Evolutionary conservation across 2,113 vertebrate genomes (phyloP).

Genomic region (Takifugu bimaculatus): DNA sequence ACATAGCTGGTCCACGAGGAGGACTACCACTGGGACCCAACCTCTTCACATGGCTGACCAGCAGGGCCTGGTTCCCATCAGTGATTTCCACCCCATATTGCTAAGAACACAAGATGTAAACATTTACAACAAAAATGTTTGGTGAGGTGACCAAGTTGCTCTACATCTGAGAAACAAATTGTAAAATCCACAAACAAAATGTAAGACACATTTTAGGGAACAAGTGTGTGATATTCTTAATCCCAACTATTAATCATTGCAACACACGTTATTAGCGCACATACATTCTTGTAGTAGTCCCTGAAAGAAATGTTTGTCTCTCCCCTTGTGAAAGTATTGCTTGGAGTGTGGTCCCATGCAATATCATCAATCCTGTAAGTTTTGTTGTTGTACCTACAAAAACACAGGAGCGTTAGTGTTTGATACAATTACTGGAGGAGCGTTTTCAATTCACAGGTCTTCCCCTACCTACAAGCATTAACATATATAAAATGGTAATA

Average conservation of each 20-base stretch:
- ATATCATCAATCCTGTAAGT: conserved; percentile 93
- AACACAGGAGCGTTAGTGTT: neutral
- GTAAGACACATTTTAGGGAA: too few relatives aligned
- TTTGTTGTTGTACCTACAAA: conserved; percentile 90
- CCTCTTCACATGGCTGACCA: conserved; percentile 82
- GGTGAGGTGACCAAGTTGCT: neutral
- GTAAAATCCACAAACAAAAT: too few relatives aligned
- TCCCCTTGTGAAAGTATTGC: conserved; percentile 82
- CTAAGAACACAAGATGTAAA: conserved; percentile 56
- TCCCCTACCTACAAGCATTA: too few relatives aligned
- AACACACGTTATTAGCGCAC: conserved; percentile 1
- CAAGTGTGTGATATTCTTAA: too few relatives aligned
- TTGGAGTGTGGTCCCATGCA: conserved; percentile 87
- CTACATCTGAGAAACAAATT: neutral
- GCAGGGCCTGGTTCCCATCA: conserved; percentile 83
- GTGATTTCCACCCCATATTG: conserved; percentile 86
- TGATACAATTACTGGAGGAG: neutral
- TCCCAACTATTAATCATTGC: too few relatives aligned
- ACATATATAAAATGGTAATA: too few relatives aligned
- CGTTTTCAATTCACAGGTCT: neutral
- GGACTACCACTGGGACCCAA: conserved; percentile 61
- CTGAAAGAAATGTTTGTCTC: conserved; percentile 82
- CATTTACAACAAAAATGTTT: too few relatives aligned
- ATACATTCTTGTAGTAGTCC: conserved; percentile 86
- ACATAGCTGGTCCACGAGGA: conserved; percentile 76